Base-by-base conservation (phyloP, 2,888 invertebrate species). In the Atrina japonica region DNA sequence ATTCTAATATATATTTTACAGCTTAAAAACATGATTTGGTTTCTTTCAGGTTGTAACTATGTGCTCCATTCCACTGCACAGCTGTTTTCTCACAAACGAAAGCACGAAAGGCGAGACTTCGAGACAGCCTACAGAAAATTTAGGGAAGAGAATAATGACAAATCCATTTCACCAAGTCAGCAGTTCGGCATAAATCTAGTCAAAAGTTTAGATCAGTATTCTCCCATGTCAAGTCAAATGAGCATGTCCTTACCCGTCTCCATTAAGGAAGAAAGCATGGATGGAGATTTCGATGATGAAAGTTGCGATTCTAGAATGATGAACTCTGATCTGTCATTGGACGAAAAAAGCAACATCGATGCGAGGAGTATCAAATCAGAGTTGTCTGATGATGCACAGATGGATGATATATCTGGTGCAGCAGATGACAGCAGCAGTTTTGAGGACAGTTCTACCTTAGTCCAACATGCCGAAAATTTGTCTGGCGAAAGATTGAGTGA, bases 11-110 rank as follows among this genome's bases (percentile, higher is more conserved):
- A n/a, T n/a, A n/a, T n/a, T n/a, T n/a, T n/a, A n/a, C n/a, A n/a
- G n/a, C n/a, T n/a, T n/a, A n/a, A n/a, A n/a, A n/a, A n/a, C n/a
- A n/a, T n/a, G n/a, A 21, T 58, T 27, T 18, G 16, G 16, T 53
- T 40, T 50, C 30, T 78, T 80, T 3, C 78, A 90, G 89, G 87
- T 50, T 99, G 99, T 92, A 96, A 95, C 90, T 98, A 98, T 90
- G 98, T 99, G 2, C 93, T 99, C 75, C 98, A 99, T 89, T 97
- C 97, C 41, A 97, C 97, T 88, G 97, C 97, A 60, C 98, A 99
- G 90, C 94, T 99, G 79, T 96, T 97, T 91, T 97, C 98, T 11
- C 99, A 99, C 91, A 98, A 98, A 92, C 94, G 98, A 66, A 98
- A 98, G 89, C 99, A 99, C 91, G 98, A 99, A 91, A 94, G 98